A percentile compares a stretch with the other conserved stretches of the same genome.
Conservation (phyloP, 2,888 invertebrate species). For the Melipona beecheii region DNA sequence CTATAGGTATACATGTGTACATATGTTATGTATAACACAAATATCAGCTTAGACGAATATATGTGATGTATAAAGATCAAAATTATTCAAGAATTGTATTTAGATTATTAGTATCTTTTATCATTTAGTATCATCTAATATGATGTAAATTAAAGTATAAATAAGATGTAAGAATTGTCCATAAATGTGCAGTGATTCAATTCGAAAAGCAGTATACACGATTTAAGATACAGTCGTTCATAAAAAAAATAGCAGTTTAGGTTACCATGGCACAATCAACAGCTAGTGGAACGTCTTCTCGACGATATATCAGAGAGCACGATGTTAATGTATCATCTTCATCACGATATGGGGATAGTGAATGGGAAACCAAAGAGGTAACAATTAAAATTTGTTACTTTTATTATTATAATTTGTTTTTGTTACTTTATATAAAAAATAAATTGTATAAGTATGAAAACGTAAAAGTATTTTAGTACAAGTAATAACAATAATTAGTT, state of each 20-base stretch:
- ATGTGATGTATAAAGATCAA: slow-evolving; percentile 42
- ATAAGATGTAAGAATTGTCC: slow-evolving; percentile 22
- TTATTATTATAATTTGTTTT: slow-evolving; percentile 1
- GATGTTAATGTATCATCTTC: slow-evolving; percentile 86
- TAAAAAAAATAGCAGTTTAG: slow-evolving; percentile 46
- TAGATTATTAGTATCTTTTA: slow-evolving; percentile 30
- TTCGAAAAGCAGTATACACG: neutral
- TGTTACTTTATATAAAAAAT: neutral
- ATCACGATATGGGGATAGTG: slow-evolving; percentile 88
- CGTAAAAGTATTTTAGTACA: neutral
- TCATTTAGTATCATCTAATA: slow-evolving; percentile 11
- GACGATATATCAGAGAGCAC: slow-evolving; percentile 87
- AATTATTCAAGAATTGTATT: slow-evolving; percentile 40
- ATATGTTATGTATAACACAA: slow-evolving; percentile 30
- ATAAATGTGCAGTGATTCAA: slow-evolving; percentile 13
- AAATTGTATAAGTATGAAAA: neutral
- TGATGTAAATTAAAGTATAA: slow-evolving; percentile 38
- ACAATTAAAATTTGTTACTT: slow-evolving; percentile 38
- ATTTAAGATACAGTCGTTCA: neutral
- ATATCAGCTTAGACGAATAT: slow-evolving; percentile 49
- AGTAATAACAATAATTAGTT: neutral
- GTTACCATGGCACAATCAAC: slow-evolving; percentile 87
- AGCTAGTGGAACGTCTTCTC: slow-evolving; percentile 87
- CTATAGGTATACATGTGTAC: neutral
- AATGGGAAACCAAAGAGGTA: slow-evolving; percentile 93